Conservation (phyloP, 2,113 vertebrate genomes). For the Malurus melanocephalus region DNA sequence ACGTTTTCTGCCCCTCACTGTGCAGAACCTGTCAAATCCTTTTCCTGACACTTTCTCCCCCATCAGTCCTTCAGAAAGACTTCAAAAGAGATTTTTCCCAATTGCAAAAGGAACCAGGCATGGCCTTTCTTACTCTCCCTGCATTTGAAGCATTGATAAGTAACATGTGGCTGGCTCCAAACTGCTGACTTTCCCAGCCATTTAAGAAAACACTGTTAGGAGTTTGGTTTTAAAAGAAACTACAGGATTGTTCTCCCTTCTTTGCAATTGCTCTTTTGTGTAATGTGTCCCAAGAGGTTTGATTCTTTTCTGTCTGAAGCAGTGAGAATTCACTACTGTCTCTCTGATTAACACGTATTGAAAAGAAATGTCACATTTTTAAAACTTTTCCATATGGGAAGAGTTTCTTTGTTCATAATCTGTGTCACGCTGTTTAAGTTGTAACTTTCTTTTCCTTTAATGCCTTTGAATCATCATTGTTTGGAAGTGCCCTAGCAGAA, state of each 20-base stretch:
- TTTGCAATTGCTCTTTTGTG: conserved; percentile 10
- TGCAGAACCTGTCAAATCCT: conserved; percentile 47
- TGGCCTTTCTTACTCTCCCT: conserved; percentile 37
- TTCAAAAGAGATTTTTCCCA: conserved; percentile 55
- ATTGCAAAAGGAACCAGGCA: conserved; percentile 31
- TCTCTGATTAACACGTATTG: not conserved
- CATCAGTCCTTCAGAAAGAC: not conserved
- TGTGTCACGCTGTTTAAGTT: not conserved
- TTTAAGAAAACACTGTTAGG: conserved; percentile 23
- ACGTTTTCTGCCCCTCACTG: not conserved
- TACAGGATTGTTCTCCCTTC: not conserved
- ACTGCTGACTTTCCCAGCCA: conserved; percentile 31
- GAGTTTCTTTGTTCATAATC: not conserved
- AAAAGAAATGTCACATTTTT: conserved; percentile 15
- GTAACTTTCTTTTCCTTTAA: conserved; percentile 13
- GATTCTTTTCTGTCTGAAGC: conserved; percentile 15
- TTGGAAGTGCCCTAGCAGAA: conserved; percentile 27
- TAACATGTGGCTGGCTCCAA: conserved; percentile 57
- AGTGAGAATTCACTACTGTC: conserved; percentile 18
- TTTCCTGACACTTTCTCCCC: conserved; percentile 54
- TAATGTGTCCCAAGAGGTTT: not conserved
- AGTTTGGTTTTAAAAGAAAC: not conserved
- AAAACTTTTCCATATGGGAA: conserved; percentile 16
- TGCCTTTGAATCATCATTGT: not conserved
- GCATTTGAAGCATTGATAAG: conserved; percentile 57